A percentile compares a stretch with the other conserved stretches of the same genome.
These are phyloP conservation scores for Menidia menidia DNA, from an alignment of 2,797 vertebrate genomes.

Conservation along the genomic window DNA sequence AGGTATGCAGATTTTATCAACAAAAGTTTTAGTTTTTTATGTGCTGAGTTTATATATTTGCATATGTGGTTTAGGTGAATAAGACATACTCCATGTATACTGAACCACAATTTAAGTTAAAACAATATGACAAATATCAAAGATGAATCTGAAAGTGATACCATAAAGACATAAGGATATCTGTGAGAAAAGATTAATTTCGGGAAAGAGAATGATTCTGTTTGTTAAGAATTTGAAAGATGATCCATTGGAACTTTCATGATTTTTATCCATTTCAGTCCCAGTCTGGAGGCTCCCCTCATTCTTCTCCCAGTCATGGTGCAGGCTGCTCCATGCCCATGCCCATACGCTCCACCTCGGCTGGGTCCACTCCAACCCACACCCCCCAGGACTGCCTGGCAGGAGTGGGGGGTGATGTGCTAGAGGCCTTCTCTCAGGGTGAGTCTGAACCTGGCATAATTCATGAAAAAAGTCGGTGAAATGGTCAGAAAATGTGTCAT, in stretches of 20 bases:
- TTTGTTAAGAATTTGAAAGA: too few relatives aligned
- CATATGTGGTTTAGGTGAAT: not conserved
- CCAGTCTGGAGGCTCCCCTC: conserved; percentile 90
- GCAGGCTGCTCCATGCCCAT: conserved; percentile 90
- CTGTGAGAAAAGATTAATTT: not conserved
- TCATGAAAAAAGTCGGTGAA: too few relatives aligned
- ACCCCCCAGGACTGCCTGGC: conserved; percentile 89
- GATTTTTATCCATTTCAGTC: conserved; percentile 75
- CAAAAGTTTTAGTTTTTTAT: not conserved
- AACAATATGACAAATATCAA: too few relatives aligned
- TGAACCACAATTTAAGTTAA: too few relatives aligned
- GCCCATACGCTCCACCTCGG: conserved; percentile 92
- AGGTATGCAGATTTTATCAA: not conserved
- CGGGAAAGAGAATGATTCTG: not conserved
- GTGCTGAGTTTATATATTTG: not conserved
- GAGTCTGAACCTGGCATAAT: conserved; percentile 33
- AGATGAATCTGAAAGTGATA: too few relatives aligned
- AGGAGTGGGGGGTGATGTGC: conserved; percentile 88
- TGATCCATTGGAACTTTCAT: not conserved
- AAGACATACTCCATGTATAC: not conserved
- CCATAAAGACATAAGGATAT: not conserved
- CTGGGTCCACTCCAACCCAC: conserved; percentile 94
- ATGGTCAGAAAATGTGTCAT: too few relatives aligned
- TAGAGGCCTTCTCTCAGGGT: conserved; percentile 95
- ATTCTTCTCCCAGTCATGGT: conserved; percentile 92